Conservation (phyloP, 2,113 vertebrate genomes). For the Catharus bicknelli region DNA sequence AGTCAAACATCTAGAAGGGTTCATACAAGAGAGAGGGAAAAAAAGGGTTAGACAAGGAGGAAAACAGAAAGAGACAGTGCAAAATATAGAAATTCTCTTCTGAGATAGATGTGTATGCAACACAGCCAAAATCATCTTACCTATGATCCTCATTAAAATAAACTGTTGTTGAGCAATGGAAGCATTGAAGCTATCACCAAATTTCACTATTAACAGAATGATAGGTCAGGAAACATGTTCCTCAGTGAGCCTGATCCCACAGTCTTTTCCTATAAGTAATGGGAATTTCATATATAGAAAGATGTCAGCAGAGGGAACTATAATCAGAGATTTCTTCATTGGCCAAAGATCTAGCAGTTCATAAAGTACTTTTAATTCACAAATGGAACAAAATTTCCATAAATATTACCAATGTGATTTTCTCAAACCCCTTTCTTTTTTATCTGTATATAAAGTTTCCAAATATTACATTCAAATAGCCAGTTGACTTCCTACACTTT, state of each 20-base stretch:
- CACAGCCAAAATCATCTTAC: neutral
- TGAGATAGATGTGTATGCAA: neutral
- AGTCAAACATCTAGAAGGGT: slow-evolving; percentile 92
- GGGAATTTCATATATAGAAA: neutral
- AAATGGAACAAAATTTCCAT: neutral
- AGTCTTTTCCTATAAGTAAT: neutral
- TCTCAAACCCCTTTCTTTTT: neutral
- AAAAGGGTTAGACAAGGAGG: neutral
- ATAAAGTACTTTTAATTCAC: neutral
- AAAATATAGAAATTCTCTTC: neutral
- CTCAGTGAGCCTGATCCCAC: neutral
- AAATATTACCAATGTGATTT: neutral
- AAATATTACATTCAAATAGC: neutral
- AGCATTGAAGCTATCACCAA: neutral
- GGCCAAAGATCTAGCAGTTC: neutral
- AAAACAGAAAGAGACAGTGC: neutral
- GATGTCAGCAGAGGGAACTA: neutral
- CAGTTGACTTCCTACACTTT: neutral
- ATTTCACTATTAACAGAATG: neutral
- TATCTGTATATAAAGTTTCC: neutral
- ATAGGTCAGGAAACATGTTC: neutral
- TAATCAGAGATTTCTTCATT: neutral
- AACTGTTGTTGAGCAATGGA: neutral
- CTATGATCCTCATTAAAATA: neutral
- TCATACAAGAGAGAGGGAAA: neutral